Percentiles rank a stretch among this genome's conserved stretches.
Conservation (phyloP, 2,888 invertebrate genomes). For the Willowsia nigromaculata region DNA sequence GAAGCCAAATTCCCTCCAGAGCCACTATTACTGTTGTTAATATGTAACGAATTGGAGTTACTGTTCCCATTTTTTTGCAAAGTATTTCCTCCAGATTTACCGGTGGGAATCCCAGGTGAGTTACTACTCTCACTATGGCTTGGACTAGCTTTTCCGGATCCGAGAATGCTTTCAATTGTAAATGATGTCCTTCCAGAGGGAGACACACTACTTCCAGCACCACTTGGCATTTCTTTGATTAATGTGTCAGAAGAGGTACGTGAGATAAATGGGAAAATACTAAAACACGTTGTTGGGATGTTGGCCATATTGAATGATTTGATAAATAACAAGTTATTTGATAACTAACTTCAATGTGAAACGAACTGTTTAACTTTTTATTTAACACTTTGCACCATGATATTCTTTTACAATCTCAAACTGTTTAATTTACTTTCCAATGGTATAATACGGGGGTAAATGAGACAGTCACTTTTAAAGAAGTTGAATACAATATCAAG, state of each 20-base stretch:
- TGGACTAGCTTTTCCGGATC: slow-evolving; percentile 58
- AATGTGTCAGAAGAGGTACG: slow-evolving; percentile 51
- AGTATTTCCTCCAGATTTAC: slow-evolving; percentile 37
- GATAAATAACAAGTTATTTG: background rate
- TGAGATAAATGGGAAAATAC: slow-evolving; percentile 69
- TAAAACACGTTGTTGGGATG: slow-evolving; percentile 72
- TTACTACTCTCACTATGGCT: slow-evolving; percentile 63
- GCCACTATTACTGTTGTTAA: slow-evolving; percentile 14
- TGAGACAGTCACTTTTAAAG: slow-evolving; percentile 6
- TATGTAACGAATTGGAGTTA: slow-evolving; percentile 43
- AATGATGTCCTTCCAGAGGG: slow-evolving; percentile 73
- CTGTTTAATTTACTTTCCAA: background rate
- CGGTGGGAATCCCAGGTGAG: slow-evolving; percentile 47
- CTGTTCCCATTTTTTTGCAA: slow-evolving; percentile 49
- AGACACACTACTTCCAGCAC: slow-evolving; percentile 31
- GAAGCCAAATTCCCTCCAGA: slow-evolving; percentile 50
- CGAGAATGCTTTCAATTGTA: slow-evolving; percentile 78
- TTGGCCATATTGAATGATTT: slow-evolving; percentile 40
- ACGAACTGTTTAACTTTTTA: too few relatives aligned
- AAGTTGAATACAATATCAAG: background rate
- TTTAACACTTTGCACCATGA: too few relatives aligned
- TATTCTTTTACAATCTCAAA: too few relatives aligned
- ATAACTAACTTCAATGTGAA: background rate
- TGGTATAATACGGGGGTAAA: background rate
- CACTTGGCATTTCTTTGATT: slow-evolving; percentile 62